Conservation (phyloP, 2,113 vertebrate genomes). For the Sylvicapra grimmia region DNA sequence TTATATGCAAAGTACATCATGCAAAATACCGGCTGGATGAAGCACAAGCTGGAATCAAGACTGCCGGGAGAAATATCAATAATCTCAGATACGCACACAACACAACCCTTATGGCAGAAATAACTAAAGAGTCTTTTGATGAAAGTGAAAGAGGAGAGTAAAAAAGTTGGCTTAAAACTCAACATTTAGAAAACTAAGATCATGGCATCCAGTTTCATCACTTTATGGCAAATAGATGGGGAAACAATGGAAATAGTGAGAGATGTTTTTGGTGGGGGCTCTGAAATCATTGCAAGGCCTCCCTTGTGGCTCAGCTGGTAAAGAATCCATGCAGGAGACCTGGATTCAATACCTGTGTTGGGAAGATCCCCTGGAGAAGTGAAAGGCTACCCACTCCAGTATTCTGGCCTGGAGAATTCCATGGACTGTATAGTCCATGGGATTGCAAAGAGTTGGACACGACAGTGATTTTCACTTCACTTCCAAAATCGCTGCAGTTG, state of each 20-base stretch:
- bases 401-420: background rate
- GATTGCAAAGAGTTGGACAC: rapidly evolving
- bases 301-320: background rate
- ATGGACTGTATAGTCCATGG: background rate
- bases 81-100: rapidly evolving
- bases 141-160: background rate
- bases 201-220: background rate
- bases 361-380: background rate
- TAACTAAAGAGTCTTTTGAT: background rate
- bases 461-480: background rate
- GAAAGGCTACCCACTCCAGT: background rate
- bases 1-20: background rate
- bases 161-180: background rate
- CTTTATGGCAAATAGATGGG: background rate
- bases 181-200: background rate
- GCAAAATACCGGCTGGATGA: background rate
- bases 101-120: background rate
- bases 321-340: background rate
- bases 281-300: background rate
- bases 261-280: background rate
- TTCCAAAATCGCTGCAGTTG: background rate
- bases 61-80: rapidly evolving
- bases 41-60: background rate
- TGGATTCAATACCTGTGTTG: background rate
- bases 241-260: background rate